Conservation (phyloP, 2,888 invertebrate genomes). For the Idaea dimidiata region DNA sequence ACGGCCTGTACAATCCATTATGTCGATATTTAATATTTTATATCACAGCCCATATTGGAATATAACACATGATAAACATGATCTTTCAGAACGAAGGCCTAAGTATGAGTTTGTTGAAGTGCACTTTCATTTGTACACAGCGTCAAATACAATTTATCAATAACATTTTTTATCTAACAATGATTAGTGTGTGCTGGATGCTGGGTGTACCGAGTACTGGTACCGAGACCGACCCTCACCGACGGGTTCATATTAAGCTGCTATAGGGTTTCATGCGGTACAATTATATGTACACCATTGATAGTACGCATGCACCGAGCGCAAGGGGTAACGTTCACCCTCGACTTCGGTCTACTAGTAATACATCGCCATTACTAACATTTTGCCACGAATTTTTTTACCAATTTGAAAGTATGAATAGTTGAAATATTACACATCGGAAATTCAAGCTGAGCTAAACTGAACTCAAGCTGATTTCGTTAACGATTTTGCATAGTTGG, state of each 20-base stretch:
- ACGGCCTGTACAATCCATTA: conserved; percentile 86
- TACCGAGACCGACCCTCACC: conserved; percentile 9
- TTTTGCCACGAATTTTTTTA: too few species aligned
- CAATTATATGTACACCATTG: background rate
- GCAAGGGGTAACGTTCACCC: background rate
- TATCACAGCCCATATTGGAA: conserved; percentile 91
- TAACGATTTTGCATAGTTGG: background rate
- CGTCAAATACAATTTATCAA: conserved; percentile 74
- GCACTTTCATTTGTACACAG: conserved; percentile 81
- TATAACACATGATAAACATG: conserved; percentile 78
- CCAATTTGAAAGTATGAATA: too few species aligned
- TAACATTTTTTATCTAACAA: conserved; percentile 60
- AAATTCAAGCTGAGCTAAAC: too few species aligned
- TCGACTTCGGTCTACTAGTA: too few species aligned
- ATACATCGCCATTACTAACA: too few species aligned
- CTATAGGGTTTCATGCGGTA: background rate
- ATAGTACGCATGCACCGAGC: background rate
- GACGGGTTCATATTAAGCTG: conserved; percentile 7
- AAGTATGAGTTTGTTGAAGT: conserved; percentile 72
- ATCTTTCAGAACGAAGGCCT: conserved; percentile 73
- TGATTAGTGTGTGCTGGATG: conserved; percentile 57
- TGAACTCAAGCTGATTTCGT: too few species aligned
- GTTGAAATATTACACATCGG: too few species aligned
- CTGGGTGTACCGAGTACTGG: conserved; percentile 37
- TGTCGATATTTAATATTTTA: conserved; percentile 82